These are phyloP conservation scores for Amblyjoppa fuscipennis DNA, from an alignment of 2,888 invertebrate species.

Conservation along the genomic window DNA sequence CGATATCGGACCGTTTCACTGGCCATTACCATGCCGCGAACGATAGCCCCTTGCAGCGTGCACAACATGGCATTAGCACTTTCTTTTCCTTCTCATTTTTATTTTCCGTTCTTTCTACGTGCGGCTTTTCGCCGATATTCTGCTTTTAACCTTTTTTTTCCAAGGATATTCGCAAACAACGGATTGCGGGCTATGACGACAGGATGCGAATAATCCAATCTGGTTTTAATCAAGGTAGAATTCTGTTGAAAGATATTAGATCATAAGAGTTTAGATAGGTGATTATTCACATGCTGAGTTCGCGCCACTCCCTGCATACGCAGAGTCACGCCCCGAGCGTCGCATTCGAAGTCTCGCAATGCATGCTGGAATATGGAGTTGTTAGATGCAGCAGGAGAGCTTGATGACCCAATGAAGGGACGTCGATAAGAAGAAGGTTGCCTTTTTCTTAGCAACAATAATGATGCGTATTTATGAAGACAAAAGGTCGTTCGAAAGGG, in stretches of 20 bases:
- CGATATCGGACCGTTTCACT: conserved; percentile 81
- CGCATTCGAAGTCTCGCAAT: conserved; percentile 36
- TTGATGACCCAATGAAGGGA: neutral
- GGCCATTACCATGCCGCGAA: conserved; percentile 68
- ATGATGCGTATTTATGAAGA: no score
- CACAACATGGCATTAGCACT: conserved; percentile 63
- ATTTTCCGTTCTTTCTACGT: conserved; percentile 69
- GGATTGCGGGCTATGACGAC: conserved; percentile 47
- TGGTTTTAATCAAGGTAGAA: conserved; percentile 77
- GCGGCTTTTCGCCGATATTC: conserved; percentile 54
- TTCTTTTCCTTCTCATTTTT: conserved; percentile 53
- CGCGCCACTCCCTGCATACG: conserved; percentile 16
- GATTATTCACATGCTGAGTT: conserved; percentile 53
- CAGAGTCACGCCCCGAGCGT: conserved; percentile 29
- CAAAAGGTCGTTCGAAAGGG: neutral
- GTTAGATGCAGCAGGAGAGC: neutral
- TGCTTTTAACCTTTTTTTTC: conserved; percentile 4
- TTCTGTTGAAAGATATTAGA: conserved; percentile 25
- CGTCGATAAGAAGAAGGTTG: neutral
- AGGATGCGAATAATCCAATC: conserved; percentile 77
- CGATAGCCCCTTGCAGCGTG: conserved; percentile 60
- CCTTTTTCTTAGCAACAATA: neutral
- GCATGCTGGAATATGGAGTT: conserved; percentile 14
- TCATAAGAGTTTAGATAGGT: conserved; percentile 26
- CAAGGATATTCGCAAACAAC: conserved; percentile 45